Evolutionary conservation across 2,888 invertebrate genomes (phyloP).

Genomic region (Altica lythri): DNA sequence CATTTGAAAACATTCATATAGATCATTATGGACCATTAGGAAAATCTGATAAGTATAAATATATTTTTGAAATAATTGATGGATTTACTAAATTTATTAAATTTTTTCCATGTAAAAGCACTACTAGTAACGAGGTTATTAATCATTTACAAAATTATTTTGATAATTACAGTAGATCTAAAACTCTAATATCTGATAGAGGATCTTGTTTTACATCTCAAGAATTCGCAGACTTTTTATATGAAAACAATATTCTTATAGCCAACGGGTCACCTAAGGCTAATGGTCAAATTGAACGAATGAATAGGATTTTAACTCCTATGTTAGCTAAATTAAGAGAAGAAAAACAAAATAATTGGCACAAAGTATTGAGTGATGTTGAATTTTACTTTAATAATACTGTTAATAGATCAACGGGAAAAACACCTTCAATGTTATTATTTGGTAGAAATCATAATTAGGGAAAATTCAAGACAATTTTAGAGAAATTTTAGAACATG

Average conservation of each 20-base stretch:
- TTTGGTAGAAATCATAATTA: no score
- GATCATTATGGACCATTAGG: slow-evolving; percentile 18
- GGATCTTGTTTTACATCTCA: slow-evolving; percentile 30
- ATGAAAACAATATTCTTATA: slow-evolving; percentile 21
- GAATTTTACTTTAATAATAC: slow-evolving; percentile 36
- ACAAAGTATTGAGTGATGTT: slow-evolving; percentile 28
- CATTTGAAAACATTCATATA: slow-evolving; percentile 12
- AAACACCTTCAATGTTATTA: no score
- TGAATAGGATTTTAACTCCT: slow-evolving; percentile 31
- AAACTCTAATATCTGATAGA: no score
- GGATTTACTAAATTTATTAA: slow-evolving; percentile 23
- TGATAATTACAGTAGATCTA: slow-evolving; percentile 31
- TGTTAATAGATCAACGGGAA: no score
- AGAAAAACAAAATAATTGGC: no score
- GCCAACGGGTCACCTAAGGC: slow-evolving; percentile 32
- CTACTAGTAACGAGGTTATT: slow-evolving; percentile 15
- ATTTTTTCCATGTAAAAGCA: slow-evolving; percentile 19
- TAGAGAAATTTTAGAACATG: no score
- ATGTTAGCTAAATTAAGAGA: slow-evolving; percentile 31
- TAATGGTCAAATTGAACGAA: slow-evolving; percentile 36
- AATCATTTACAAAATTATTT: slow-evolving; percentile 10
- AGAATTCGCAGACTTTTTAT: slow-evolving; percentile 28
- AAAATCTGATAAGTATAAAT: slow-evolving; percentile 4
- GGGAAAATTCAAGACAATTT: no score
- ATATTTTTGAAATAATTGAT: slow-evolving; percentile 18